phyloP scores from a whole-genome alignment of 2,113 vertebrate species.

The Caracal caracal region DNA sequence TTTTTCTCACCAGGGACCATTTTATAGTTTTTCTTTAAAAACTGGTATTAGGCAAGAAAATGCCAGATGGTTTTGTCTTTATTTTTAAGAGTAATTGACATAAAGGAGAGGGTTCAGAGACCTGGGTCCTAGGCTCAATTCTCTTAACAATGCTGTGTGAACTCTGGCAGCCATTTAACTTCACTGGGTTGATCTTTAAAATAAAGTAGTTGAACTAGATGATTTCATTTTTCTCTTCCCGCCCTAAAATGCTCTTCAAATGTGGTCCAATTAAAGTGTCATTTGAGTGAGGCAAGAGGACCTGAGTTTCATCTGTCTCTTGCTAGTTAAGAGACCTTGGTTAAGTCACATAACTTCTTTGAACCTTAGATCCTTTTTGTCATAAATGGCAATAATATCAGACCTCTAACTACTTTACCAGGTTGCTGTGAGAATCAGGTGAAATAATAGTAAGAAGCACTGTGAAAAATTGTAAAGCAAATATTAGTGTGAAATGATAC shows the following conservation, averaged over 20 bases:
- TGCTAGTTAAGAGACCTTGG: background rate
- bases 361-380: background rate
- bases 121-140: background rate
- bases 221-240: background rate
- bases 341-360: background rate
- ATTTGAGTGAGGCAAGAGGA: background rate
- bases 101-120: background rate
- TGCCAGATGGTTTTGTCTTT: background rate
- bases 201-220: background rate
- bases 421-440: background rate
- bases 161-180: background rate
- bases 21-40: conserved; percentile 9
- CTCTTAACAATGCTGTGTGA: background rate
- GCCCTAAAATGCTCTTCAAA: background rate
- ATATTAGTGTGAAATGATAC: background rate
- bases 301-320: background rate
- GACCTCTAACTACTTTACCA: background rate
- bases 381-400: background rate
- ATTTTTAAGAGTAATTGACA: background rate
- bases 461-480: background rate
- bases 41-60: background rate
- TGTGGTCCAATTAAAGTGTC: background rate
- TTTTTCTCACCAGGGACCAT: background rate
- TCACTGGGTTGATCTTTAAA: background rate
- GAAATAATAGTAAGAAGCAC: background rate